A percentile compares a stretch with the other conserved stretches of the same genome.
These are phyloP conservation scores for Archips xylosteana DNA, from an alignment of 2,888 invertebrate genomes.

Conservation along the genomic window DNA sequence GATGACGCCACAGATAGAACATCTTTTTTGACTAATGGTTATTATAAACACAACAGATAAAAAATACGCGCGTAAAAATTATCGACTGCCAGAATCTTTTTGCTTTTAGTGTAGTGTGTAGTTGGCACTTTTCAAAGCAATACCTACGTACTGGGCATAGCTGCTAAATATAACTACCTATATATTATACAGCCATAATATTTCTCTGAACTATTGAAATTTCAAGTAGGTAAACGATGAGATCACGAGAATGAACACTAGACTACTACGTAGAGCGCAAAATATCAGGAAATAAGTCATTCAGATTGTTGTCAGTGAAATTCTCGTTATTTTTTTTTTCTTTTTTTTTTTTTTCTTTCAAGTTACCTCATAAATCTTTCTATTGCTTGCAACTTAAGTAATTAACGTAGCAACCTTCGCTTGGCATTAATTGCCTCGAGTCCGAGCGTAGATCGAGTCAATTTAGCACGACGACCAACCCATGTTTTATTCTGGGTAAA, in stretches of 20 bases:
- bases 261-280: no score
- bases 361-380: slow-evolving; percentile 3
- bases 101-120: no score
- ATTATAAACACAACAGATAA: neutral
- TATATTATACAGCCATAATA: no score
- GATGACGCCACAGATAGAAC: slow-evolving; percentile 28
- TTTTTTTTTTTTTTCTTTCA: neutral
- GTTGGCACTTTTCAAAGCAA: no score
- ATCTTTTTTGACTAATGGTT: neutral
- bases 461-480: neutral
- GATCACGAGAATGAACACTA: no score
- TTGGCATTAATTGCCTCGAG: slow-evolving; percentile 9
- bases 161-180: no score
- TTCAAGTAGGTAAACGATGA: no score
- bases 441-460: slow-evolving; percentile 10
- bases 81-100: no score
- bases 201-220: neutral
- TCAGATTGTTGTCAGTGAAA: no score
- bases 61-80: neutral
- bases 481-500: slow-evolving; percentile 8
- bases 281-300: no score
- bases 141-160: no score
- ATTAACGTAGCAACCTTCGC: slow-evolving; percentile 23
- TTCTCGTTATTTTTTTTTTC: neutral
- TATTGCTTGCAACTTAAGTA: slow-evolving; percentile 22